Percentiles rank a stretch among this genome's conserved stretches.
phyloP scores from a whole-genome alignment of 2,888 invertebrate genomes.

The Ganaspis brasiliensis region DNA sequence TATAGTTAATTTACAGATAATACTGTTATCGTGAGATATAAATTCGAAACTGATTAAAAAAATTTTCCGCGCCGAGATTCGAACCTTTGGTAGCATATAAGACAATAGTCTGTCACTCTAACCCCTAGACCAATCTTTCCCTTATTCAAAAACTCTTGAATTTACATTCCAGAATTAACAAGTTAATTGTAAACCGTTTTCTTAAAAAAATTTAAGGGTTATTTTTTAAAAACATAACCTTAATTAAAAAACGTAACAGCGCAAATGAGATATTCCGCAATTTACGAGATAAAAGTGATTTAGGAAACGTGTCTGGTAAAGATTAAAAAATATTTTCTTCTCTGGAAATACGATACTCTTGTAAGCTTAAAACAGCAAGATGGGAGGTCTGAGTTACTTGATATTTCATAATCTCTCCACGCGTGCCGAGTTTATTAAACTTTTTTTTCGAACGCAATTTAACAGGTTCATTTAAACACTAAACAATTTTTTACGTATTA shows the following conservation, averaged over 20 bases:
- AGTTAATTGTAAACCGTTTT: no score
- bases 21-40: neutral
- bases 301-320: neutral
- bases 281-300: neutral
- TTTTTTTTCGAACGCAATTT: conserved; percentile 16
- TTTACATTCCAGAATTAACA: no score
- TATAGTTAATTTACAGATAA: no score
- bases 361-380: neutral
- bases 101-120: neutral
- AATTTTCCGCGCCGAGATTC: neutral
- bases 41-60: neutral
- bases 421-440: conserved; percentile 32
- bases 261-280: no score
- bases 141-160: no score
- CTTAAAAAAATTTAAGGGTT: no score
- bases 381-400: conserved; percentile 23
- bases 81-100: no score
- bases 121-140: neutral
- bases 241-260: no score
- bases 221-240: no score
- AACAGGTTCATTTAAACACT: neutral
- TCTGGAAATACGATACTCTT: neutral
- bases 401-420: conserved; percentile 22
- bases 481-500: no score
- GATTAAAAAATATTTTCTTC: neutral